phyloP scores from a whole-genome alignment of 2,888 invertebrate genomes.

The Mantis religiosa region DNA sequence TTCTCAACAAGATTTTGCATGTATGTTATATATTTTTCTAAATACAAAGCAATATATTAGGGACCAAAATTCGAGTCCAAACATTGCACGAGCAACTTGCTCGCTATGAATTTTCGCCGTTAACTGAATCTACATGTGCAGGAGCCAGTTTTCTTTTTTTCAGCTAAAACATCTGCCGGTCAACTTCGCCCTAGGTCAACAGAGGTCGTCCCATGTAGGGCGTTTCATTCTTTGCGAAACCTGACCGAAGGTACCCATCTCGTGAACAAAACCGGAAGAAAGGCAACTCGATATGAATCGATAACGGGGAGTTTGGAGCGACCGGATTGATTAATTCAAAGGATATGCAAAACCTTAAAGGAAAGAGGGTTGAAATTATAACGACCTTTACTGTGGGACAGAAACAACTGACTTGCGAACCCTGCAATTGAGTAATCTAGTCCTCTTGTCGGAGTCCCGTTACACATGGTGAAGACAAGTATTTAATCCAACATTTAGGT shows the following conservation, averaged over 20 bases:
- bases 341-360: neutral
- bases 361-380: neutral
- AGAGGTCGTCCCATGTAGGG: neutral
- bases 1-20: no score
- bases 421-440: neutral
- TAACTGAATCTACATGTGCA: neutral
- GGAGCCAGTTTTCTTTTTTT: neutral
- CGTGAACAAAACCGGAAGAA: neutral
- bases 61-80: no score
- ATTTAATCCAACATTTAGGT: no score
- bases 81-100: neutral
- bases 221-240: neutral
- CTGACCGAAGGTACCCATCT: neutral
- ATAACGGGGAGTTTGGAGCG: neutral
- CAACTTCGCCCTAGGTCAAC: neutral
- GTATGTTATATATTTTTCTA: no score
- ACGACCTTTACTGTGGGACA: neutral
- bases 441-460: no score
- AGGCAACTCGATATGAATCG: neutral
- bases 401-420: neutral
- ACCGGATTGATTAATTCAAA: neutral
- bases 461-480: no score
- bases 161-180: neutral
- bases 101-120: neutral
- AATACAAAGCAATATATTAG: no score